A percentile compares a stretch with the other conserved stretches of the same genome.
Conservation (phyloP, 2,113 vertebrate species). For the Pterocles burchelli region DNA sequence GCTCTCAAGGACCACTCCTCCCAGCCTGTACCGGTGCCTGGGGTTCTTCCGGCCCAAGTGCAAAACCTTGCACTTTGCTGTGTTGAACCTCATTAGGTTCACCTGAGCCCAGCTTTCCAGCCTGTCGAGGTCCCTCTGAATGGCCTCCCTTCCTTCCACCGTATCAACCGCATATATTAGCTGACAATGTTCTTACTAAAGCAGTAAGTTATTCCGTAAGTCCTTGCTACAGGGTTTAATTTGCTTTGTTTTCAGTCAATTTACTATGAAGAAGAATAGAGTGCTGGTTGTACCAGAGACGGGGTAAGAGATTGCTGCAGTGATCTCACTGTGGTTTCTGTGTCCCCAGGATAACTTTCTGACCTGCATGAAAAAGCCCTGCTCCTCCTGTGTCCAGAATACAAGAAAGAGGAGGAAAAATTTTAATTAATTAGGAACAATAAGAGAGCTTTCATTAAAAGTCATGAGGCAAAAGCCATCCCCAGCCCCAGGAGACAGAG, state of each 20-base stretch:
- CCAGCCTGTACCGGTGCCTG: too few relatives aligned
- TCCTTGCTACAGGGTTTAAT: background rate
- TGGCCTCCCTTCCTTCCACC: too few relatives aligned
- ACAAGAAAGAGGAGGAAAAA: slow-evolving; percentile 22
- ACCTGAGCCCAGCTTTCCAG: too few relatives aligned
- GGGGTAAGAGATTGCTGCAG: background rate
- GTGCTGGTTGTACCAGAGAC: background rate
- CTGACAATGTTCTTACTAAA: background rate
- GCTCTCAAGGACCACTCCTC: too few relatives aligned
- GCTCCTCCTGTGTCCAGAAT: background rate
- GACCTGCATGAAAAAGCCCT: slow-evolving; percentile 2
- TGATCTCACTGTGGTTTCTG: slow-evolving; percentile 1
- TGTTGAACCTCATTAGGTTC: too few relatives aligned
- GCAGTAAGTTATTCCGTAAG: background rate
- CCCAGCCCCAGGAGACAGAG: slow-evolving; percentile 47
- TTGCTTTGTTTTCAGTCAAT: slow-evolving; percentile 5
- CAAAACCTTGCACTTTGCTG: too few relatives aligned
- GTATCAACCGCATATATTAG: too few relatives aligned
- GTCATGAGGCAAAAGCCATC: slow-evolving; percentile 37
- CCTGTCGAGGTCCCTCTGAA: too few relatives aligned
- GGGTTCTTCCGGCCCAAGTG: too few relatives aligned
- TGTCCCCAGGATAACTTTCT: slow-evolving; percentile 27
- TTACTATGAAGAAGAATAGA: slow-evolving; percentile 3
- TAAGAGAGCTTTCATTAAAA: slow-evolving; percentile 43
- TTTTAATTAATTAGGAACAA: slow-evolving; percentile 51